Evolutionary conservation across 1,140 invertebrate species (phyloP).

Genomic region (Radopholus similis): DNA sequence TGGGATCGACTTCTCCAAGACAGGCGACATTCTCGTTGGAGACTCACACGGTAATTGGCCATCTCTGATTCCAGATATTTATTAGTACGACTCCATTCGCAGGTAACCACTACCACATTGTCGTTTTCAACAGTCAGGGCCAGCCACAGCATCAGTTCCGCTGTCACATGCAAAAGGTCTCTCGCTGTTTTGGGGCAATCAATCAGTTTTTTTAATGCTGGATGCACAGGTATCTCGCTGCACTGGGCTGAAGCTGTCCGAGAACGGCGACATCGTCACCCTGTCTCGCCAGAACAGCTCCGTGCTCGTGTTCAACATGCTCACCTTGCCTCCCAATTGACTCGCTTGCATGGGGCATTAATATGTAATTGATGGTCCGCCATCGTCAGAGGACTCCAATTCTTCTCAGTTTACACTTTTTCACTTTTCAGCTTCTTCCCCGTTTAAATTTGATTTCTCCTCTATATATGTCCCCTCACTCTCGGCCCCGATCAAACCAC

Average conservation of each 20-base stretch:
- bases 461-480: constrained; percentile 2
- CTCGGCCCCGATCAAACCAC: too few species aligned
- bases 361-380: background rate
- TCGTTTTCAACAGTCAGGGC: constrained; percentile 26
- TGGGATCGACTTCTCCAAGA: constrained; percentile 35
- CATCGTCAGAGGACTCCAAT: background rate
- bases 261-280: constrained; percentile 22
- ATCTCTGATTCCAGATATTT: background rate
- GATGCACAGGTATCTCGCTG: constrained; percentile 37
- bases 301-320: constrained; percentile 25
- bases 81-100: background rate
- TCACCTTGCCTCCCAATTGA: constrained; percentile 13
- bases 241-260: constrained; percentile 29
- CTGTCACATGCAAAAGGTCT: constrained; percentile 31
- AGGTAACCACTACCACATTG: constrained; percentile 34
- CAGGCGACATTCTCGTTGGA: constrained; percentile 28
- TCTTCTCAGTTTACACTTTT: constrained; percentile 3
- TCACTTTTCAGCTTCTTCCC: background rate
- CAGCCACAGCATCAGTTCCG: constrained; percentile 24
- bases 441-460: background rate
- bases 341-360: constrained; percentile 3
- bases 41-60: constrained; percentile 23
- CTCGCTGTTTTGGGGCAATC: background rate
- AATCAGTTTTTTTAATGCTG: background rate
- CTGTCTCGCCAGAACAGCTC: constrained; percentile 35